These are phyloP conservation scores for Centropus unirufus DNA, from an alignment of 2,113 vertebrate species.

Conservation along the genomic window DNA sequence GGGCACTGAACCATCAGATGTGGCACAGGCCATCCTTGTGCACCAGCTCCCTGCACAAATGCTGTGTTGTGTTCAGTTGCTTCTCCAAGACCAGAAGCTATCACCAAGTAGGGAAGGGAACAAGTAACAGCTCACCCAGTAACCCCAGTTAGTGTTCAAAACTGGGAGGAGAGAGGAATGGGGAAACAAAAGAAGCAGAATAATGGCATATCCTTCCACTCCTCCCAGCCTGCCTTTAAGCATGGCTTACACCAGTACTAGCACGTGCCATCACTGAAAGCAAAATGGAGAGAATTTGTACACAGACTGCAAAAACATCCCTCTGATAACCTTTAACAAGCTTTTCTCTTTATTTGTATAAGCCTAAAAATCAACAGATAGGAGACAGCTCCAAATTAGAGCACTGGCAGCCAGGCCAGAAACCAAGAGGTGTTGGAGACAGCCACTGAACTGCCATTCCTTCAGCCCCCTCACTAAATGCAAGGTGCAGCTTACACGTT, in stretches of 20 bases:
- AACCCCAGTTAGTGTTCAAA: background rate
- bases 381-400: background rate
- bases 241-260: background rate
- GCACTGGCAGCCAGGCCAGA: background rate
- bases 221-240: background rate
- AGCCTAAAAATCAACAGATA: background rate
- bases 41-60: background rate
- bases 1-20: background rate
- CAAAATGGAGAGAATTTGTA: background rate
- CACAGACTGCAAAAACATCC: background rate
- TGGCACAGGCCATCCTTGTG: background rate
- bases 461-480: background rate
- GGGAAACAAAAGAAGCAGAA: background rate
- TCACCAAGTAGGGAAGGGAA: too few relatives aligned
- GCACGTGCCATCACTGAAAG: background rate
- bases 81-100: background rate
- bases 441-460: background rate
- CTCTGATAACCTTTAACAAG: background rate
- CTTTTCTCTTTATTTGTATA: background rate
- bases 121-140: background rate
- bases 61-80: background rate
- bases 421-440: background rate
- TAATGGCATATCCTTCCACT: background rate
- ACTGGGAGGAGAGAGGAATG: background rate
- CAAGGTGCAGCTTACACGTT: background rate